phyloP scores from a whole-genome alignment of 2,113 vertebrate genomes.

The Abramis brama region DNA sequence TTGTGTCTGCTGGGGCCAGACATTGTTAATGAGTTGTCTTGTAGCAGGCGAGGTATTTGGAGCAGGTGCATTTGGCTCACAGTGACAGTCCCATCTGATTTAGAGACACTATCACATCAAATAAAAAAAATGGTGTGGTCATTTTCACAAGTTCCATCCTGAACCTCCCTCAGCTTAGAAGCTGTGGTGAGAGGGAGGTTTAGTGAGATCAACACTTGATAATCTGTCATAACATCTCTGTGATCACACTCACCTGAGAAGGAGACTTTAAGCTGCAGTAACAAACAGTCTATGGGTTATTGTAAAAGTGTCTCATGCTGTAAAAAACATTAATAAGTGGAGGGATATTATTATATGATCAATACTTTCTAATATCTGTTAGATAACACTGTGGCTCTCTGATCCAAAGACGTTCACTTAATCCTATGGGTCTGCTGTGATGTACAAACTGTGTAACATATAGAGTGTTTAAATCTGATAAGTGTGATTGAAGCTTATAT shows the following conservation, averaged over 20 bases:
- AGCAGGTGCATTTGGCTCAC: constrained; percentile 21
- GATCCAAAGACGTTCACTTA: constrained; percentile 34
- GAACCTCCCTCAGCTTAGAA: constrained; percentile 35
- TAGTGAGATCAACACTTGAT: constrained; percentile 50
- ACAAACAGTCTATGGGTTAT: neutral
- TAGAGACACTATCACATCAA: neutral
- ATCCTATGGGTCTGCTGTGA: constrained; percentile 55
- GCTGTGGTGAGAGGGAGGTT: constrained; percentile 14
- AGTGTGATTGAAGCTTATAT: constrained; percentile 64
- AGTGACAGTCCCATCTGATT: constrained; percentile 14
- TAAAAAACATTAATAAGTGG: neutral
- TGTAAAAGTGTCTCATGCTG: neutral
- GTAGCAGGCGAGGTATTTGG: constrained; percentile 36
- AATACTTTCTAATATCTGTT: neutral
- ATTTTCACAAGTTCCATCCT: constrained; percentile 39
- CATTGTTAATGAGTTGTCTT: constrained; percentile 48
- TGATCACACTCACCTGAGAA: neutral
- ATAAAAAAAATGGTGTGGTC: neutral
- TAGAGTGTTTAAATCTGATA: constrained; percentile 53
- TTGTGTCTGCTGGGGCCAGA: constrained; percentile 52
- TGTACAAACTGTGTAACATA: constrained; percentile 58
- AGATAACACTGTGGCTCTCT: constrained; percentile 5
- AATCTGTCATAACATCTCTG: constrained; percentile 40
- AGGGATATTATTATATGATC: neutral
- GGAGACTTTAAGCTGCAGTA: neutral